phyloP scores from a whole-genome alignment of 1,140 invertebrate genomes.

The Drosophila leontia region DNA sequence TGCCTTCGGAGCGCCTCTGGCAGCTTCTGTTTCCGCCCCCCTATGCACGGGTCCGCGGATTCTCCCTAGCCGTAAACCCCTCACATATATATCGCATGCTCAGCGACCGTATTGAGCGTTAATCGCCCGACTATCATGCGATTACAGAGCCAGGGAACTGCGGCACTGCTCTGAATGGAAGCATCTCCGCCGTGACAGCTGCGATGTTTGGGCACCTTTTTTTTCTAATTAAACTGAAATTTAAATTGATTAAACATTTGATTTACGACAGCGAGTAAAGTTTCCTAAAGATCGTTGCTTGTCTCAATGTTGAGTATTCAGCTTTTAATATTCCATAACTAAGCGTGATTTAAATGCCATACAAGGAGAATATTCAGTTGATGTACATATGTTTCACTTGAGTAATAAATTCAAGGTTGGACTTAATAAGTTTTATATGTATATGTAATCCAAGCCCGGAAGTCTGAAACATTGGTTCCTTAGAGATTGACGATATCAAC shows the following conservation, averaged over 20 bases:
- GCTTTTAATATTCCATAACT: not conserved
- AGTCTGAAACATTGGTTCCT: not conserved
- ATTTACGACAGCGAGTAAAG: conserved; percentile 55
- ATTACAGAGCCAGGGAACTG: conserved; percentile 39
- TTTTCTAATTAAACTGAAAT: conserved; percentile 69
- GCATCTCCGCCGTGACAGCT: conserved; percentile 53
- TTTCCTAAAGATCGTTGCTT: not conserved
- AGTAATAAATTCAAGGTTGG: not conserved
- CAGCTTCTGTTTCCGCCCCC: conserved; percentile 39
- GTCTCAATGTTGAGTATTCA: not conserved
- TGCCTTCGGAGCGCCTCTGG: conserved; percentile 30
- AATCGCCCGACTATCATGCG: conserved; percentile 71
- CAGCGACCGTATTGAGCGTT: conserved; percentile 68
- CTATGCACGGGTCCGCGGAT: not conserved
- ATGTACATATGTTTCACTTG: too few relatives aligned
- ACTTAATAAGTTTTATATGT: not conserved
- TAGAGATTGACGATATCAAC: conserved; percentile 63
- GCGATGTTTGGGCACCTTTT: conserved; percentile 57
- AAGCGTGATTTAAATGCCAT: not conserved
- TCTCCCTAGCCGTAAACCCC: conserved; percentile 3
- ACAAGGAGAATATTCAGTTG: too few relatives aligned
- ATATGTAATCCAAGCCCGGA: not conserved
- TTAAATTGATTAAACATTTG: conserved; percentile 73
- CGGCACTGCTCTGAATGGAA: conserved; percentile 25
- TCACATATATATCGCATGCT: conserved; percentile 62